Evolutionary conservation across 1,140 invertebrate genomes (phyloP).

Genomic region (Drosophila bifasciata): DNA sequence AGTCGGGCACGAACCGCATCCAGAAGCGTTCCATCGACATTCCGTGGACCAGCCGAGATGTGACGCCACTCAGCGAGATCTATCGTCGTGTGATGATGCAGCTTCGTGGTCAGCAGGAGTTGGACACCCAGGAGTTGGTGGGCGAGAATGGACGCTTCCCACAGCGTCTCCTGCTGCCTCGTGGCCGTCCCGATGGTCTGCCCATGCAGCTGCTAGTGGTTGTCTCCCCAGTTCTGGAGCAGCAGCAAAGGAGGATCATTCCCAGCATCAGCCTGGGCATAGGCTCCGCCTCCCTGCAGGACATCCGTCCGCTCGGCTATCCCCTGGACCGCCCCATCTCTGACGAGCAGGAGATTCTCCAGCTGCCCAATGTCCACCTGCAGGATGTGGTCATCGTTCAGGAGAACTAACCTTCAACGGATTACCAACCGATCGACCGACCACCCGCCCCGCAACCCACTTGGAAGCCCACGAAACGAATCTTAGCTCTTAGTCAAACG

Average conservation of each 20-base stretch:
- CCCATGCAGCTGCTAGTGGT: constrained; percentile 86
- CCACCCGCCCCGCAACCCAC: not conserved
- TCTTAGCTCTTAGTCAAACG: constrained; percentile 27
- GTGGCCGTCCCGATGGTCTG: constrained; percentile 86
- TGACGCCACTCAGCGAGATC: constrained; percentile 86
- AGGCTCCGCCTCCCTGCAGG: constrained; percentile 41
- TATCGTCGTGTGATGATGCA: constrained; percentile 85
- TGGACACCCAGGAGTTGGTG: constrained; percentile 82
- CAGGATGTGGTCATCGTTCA: constrained; percentile 78
- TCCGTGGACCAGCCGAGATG: constrained; percentile 86
- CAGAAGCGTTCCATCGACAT: constrained; percentile 88
- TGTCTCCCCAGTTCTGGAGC: constrained; percentile 75
- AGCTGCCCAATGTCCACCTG: constrained; percentile 71
- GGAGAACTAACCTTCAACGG: constrained; percentile 51
- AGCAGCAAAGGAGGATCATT: constrained; percentile 13
- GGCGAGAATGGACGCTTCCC: constrained; percentile 86
- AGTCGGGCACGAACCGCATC: constrained; percentile 88
- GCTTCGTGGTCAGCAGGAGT: constrained; percentile 75
- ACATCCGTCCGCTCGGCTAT: constrained; percentile 73
- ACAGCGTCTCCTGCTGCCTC: constrained; percentile 86
- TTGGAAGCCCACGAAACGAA: constrained; percentile 5
- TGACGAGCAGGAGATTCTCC: constrained; percentile 65
- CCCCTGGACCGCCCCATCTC: constrained; percentile 83
- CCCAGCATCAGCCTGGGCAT: constrained; percentile 51
- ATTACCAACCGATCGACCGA: constrained; percentile 4